Base-by-base conservation (phyloP, 1,140 invertebrate species). In the Lasioglossum baleicum region DNA sequence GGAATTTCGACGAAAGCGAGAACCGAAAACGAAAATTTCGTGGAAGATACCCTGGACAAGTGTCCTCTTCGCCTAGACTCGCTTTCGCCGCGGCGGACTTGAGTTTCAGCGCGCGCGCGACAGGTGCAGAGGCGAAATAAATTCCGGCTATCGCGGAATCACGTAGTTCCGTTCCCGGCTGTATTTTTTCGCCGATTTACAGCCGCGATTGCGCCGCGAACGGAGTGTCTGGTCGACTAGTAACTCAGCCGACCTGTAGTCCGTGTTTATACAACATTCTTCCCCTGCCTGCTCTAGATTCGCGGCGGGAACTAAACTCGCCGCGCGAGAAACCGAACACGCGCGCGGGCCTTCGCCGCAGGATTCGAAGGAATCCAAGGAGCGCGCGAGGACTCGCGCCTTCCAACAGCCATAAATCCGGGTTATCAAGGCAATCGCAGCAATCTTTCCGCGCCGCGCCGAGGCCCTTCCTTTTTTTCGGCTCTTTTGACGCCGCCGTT, bases 51-150 rank as follows among this genome's bases (percentile, higher is more conserved):
- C 10, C 48, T 1, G 4, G 2, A 11, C 15, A 6, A 2, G 53
- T n/a, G 26, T 66, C 31, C 44, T 60, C n/a, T n/a, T 35, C 22
- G 53, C 6, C 40, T n/a, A 53, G 51, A 53, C 85, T 83, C 80
- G 65, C 80, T 71, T 17, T 58, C 66, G 68, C 79, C 8, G 66
- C 78, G 78, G 82, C 83, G 79, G 87, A 78, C 56, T 88, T 88
- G 83, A 89, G 88, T 88, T 91, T 91, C 86, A 86, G 83, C 7
- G 81, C 64, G 81, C 64, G 56, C 31, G 86, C 88, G 88, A 89
- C 90, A 90, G 89, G 87, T 90, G 90, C 81, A 87, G 83, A 80
- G 61, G 22, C 76, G 73, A 84, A 89, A 90, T 91, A 91, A 91
- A 91, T 90, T 85, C 78, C 51, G 65, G 81, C 81, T 91, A 91